Evolutionary conservation across 2,888 invertebrate genomes (phyloP).

Genomic region (Therioaphis trifolii): DNA sequence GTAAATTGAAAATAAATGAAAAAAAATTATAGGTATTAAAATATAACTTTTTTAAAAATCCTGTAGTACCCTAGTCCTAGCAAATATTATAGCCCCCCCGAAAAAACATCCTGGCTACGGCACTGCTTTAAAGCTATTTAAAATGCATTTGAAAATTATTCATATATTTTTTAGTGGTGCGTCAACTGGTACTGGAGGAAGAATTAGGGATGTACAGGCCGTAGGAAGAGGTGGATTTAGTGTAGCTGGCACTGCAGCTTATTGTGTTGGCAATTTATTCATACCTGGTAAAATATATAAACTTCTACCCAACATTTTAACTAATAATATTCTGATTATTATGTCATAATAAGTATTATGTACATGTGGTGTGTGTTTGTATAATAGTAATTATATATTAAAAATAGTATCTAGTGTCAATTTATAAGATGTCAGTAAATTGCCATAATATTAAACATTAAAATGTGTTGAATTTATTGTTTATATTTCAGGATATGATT

Average conservation of each 20-base stretch:
- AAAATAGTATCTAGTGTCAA: neutral
- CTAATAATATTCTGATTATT: too few species aligned
- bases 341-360: too few species aligned
- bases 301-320: too few species aligned
- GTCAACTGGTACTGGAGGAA: constrained; percentile 96
- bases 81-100: too few species aligned
- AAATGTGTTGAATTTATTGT: neutral
- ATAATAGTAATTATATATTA: neutral
- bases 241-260: constrained; percentile 96
- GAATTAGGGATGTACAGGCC: constrained; percentile 93
- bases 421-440: neutral
- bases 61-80: too few species aligned
- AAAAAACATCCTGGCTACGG: too few species aligned
- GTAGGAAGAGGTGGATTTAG: constrained; percentile 94
- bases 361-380: too few species aligned
- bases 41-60: too few species aligned
- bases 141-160: too few species aligned
- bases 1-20: too few species aligned
- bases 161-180: constrained; percentile 80
- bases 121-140: too few species aligned
- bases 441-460: neutral
- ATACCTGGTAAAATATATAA: constrained; percentile 82
- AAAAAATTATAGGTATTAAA: too few species aligned
- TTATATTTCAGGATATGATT: constrained; percentile 75
- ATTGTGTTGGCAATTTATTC: constrained; percentile 91